Evolutionary conservation across 2,888 invertebrate genomes (phyloP), one percentile per base, ranked within the genome.

Genomic region (Cosmia pyralina): DNA sequence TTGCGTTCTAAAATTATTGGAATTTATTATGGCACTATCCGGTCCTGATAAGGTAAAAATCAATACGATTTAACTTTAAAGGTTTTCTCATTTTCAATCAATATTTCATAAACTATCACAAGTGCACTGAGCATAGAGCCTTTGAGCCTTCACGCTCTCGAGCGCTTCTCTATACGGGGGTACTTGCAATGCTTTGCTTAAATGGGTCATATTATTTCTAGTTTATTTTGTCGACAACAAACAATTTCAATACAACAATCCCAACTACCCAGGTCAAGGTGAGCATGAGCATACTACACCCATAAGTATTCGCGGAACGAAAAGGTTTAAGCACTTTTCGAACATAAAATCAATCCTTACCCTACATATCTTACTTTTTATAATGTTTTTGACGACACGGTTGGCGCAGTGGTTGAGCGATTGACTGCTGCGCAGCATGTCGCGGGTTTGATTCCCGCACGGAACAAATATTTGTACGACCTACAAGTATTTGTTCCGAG

Each of bases 191-290:
- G 58, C 71, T 52, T 71, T 55, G 38, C 62, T 66, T 66, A 59
- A 38, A 41, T 62, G 34, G 34, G 55, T 58, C 4, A 34, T 63
- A 67, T 79, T 63, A 62, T 72, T 78, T 78, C 28, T 72, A 78
- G 77, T 48, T 62, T 44, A 79, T 48, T 8, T 58, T 77, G 59
- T 77, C 1, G 57, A 69, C 69, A 71, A 72, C 66, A 52, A 72
- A 22, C 58, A 38, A 22, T 41, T 22, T 15, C 60, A 60, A 41
- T 22, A 44, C 15, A 11, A 41, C 57, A 11, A 50, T 13, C 64
- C 55, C 22, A 34, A 50, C 48, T 53, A 58, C 52, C 76, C 44
- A 7, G 41, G 53, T 22, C 44, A 74, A 55, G 70, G 57, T 77
- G 38, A 77, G 44, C 57, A 75, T 17, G 28, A 50, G 19, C 44